Evolutionary conservation across 2,797 vertebrate species (phyloP).

Genomic region (Pyrocephalus nanus): DNA sequence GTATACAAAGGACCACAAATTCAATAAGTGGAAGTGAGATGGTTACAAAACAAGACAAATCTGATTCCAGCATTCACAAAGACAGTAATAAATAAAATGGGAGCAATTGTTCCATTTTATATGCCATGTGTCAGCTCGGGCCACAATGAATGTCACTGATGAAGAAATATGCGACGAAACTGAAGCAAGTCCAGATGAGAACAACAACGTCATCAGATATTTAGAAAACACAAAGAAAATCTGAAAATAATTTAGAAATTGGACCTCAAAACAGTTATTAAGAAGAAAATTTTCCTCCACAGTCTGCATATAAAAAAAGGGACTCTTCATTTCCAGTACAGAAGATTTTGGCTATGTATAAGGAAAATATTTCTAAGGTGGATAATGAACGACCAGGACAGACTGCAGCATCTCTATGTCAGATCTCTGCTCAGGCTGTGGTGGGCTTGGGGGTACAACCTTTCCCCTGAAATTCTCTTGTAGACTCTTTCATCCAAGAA

Average conservation of each 20-base stretch:
- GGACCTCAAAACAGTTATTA: background rate
- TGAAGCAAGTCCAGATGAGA: background rate
- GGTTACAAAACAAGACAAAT: background rate
- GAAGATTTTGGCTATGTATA: background rate
- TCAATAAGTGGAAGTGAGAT: background rate
- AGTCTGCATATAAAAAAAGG: background rate
- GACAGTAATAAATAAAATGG: background rate
- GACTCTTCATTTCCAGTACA: background rate
- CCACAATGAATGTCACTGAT: background rate
- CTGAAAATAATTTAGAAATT: background rate
- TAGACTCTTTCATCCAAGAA: background rate
- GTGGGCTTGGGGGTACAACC: background rate
- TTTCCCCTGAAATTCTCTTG: background rate
- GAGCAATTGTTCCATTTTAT: background rate
- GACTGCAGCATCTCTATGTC: background rate
- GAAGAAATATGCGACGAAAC: background rate
- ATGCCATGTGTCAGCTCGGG: background rate
- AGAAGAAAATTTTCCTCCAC: background rate
- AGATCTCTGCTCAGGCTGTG: background rate
- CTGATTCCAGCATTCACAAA: background rate
- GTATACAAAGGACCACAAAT: background rate
- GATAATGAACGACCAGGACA: background rate
- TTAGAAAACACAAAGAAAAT: background rate
- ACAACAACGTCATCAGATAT: background rate
- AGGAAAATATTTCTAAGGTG: background rate